Percentiles rank a stretch among this genome's conserved stretches.
Conservation (phyloP, 2,797 vertebrate genomes). For the Arrhamphus sclerolepis region DNA sequence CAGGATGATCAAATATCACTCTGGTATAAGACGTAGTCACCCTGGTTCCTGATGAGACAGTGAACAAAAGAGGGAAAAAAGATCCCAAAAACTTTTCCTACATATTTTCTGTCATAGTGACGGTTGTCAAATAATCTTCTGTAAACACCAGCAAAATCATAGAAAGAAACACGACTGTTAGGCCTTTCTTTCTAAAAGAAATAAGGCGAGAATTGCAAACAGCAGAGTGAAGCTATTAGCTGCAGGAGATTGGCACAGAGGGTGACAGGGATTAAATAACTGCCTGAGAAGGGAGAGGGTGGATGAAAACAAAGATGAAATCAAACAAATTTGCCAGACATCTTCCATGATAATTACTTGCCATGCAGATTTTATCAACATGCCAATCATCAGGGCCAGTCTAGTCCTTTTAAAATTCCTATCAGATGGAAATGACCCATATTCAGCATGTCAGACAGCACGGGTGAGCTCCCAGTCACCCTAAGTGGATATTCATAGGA, state of each 20-base stretch:
- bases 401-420: slow-evolving; percentile 43
- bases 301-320: slow-evolving; percentile 52
- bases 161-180: slow-evolving; percentile 25
- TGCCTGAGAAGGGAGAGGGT: slow-evolving; percentile 42
- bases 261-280: slow-evolving; percentile 60
- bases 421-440: slow-evolving; percentile 53
- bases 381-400: slow-evolving; percentile 50
- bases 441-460: slow-evolving; percentile 32
- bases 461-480: slow-evolving; percentile 25
- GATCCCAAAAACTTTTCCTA: slow-evolving; percentile 11
- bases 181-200: slow-evolving; percentile 19
- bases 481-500: slow-evolving; percentile 42
- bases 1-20: slow-evolving; percentile 70
- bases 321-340: slow-evolving; percentile 34
- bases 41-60: slow-evolving; percentile 46
- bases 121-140: slow-evolving; percentile 58
- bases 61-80: slow-evolving; percentile 17
- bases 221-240: slow-evolving; percentile 55
- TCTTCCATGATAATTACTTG: slow-evolving; percentile 64
- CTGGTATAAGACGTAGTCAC: slow-evolving; percentile 52
- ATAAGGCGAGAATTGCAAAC: slow-evolving; percentile 8
- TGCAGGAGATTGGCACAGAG: slow-evolving; percentile 33
- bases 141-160: slow-evolving; percentile 36
- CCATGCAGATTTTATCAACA: slow-evolving; percentile 58
- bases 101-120: slow-evolving; percentile 25